Conservation (phyloP, 1,140 invertebrate genomes). For the Bombus confusus region DNA sequence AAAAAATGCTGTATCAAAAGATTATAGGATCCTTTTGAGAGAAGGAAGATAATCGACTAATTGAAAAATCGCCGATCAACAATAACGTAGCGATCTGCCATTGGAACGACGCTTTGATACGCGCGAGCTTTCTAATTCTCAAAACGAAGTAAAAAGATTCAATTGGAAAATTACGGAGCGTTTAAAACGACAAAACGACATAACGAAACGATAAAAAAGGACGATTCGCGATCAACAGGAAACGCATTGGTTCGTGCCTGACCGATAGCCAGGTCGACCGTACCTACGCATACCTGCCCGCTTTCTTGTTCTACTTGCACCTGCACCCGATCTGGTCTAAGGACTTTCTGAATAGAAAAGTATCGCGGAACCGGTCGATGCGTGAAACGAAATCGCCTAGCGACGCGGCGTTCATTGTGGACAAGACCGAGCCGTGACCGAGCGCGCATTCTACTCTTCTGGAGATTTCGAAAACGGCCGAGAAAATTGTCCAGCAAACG, state of each 20-base stretch:
- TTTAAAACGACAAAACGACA: too few species aligned
- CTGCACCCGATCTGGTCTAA: constrained; percentile 54
- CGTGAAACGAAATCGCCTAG: constrained; percentile 54
- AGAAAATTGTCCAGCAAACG: not conserved
- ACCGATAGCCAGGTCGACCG: constrained; percentile 48
- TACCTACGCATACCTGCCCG: constrained; percentile 53
- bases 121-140: too few species aligned
- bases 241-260: constrained; percentile 41
- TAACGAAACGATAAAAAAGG: constrained; percentile 29
- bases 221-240: constrained; percentile 43
- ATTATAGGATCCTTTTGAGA: too few species aligned
- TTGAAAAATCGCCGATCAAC: too few species aligned
- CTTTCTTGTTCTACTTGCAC: constrained; percentile 66
- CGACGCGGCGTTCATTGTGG: not conserved
- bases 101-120: too few species aligned
- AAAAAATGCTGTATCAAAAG: too few species aligned
- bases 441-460: not conserved
- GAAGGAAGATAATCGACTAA: too few species aligned
- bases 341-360: constrained; percentile 59
- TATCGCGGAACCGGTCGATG: constrained; percentile 50
- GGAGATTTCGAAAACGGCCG: not conserved
- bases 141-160: too few species aligned
- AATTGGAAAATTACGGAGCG: too few species aligned
- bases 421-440: constrained; percentile 6
- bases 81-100: too few species aligned